Evolutionary conservation across 2,113 vertebrate species (phyloP).

Genomic region (Willisornis vidua): DNA sequence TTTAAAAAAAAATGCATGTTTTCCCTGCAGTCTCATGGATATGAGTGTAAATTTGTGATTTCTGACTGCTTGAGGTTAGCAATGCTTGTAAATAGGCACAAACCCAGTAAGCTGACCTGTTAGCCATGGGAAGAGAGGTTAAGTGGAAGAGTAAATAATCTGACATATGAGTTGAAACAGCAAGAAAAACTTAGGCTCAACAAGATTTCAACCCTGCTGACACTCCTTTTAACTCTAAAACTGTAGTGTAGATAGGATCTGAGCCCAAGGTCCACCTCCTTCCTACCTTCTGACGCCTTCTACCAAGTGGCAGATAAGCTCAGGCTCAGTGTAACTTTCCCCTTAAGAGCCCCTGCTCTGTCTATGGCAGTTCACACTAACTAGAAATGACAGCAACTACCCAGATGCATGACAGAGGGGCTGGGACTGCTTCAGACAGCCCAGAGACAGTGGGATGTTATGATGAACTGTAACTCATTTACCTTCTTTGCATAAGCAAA

Average conservation of each 20-base stretch:
- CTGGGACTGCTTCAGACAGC: neutral
- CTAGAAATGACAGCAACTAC: neutral
- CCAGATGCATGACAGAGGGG: neutral
- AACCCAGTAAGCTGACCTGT: constrained; percentile 18
- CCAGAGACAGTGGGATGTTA: neutral
- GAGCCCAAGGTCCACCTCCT: neutral
- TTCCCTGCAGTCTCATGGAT: neutral
- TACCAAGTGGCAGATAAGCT: neutral
- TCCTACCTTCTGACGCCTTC: neutral
- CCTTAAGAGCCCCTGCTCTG: neutral
- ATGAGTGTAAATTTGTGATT: neutral
- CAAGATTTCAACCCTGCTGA: neutral
- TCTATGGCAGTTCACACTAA: neutral
- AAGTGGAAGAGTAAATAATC: constrained; percentile 24
- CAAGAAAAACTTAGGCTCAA: neutral
- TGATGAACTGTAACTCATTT: neutral
- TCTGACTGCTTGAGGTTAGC: neutral
- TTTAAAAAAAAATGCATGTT: neutral
- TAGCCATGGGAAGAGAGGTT: neutral
- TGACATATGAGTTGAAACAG: neutral
- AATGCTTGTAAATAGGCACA: neutral
- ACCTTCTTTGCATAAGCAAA: neutral
- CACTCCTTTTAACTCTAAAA: neutral
- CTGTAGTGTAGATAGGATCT: neutral
- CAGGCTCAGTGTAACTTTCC: neutral